Evolutionary conservation across 2,113 vertebrate genomes (phyloP), one percentile per base, ranked within the genome.

Genomic region (Oxygymnocypris stewartii): DNA sequence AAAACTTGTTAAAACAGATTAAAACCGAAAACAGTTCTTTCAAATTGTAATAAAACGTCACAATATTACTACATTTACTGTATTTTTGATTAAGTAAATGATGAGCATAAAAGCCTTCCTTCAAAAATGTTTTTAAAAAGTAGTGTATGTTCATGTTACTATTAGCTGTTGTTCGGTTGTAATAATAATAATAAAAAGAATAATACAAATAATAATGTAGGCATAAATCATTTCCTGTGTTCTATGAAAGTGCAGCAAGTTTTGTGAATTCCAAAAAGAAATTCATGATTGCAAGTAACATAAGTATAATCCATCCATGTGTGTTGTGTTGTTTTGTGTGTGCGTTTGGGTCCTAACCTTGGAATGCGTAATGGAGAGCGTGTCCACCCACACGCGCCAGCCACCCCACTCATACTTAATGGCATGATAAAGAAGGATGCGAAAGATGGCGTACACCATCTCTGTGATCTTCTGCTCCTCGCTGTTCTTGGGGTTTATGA

Each of bases 351-450:
- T 87, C 44, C 95, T 96, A 92, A 98, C 98, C 96, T 99, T 99
- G 89, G 98, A 98, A 93, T 99, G 98, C 6, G 98, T 98, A 94
- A 99, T 99, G 13, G 98, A 99, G 87, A 99, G 94, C 0, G 98
- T 99, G 91, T 99, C 98, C 84, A 99, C 97, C 98, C 98, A 99
- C 87, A 99, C 98, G 74, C 98, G 96, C 98, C 98, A 99, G 91
- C 98, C 98, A 82, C 98, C 98, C 98, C 98, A 99, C 90, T 99
- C 98, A 5, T 98, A 99, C 84, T 98, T 99, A 93, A 99, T 93
- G 73, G 98, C 98, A 85, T 99, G 98, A 93, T 99, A 99, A 78
- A 99, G 97, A 37, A 99, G 94, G 92, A 99, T 99, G 88, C 98
- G 95, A 93, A 99, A 99, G 93, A 99, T 94, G 89, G 98, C 97